Base-by-base conservation (phyloP, 2,113 vertebrate genomes). In the Dasyornis broadbenti region DNA sequence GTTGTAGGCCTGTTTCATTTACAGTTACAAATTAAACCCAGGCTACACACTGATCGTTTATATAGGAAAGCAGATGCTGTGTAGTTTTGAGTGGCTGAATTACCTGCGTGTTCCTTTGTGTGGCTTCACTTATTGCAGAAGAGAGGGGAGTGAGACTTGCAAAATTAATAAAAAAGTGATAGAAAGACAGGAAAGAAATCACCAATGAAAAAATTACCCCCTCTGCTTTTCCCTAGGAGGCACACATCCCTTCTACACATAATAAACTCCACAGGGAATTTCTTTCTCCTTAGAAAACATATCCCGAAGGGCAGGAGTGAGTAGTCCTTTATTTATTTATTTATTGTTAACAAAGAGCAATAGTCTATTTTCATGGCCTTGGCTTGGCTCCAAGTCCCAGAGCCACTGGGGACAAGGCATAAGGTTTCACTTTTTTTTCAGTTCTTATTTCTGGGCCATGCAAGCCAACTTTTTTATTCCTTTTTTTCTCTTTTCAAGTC, bases 1-100 rank as follows among this genome's bases (percentile, higher is more conserved):
- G 97, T 96, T 96, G 96, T 91, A 94, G 92, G 95, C 89, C 95
- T 97, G 97, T 96, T 97, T 97, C 93, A 97, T 97, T 97, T 97
- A 97, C 96, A 97, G 96, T 96, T 96, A 92, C 95, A 97, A 97
- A 97, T 96, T 95, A 97, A 97, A 96, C 84, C 54, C 89, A 84
- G 97, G 93, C 96, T 96, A 96, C 97, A 97, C 96, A 97, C 97
- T 96, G 96, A 77, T 97, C 37, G 15, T 97, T 97, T 97, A 94
- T 94, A 64, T 54, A 82, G 86, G 93, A 73, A 57, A 73, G 69
- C 86, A 89, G 94, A 90, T 95, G 91, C 83, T 77, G 53, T 72
- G 90, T 77, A 53, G 90, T 93, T 94, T 69, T 69, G 86, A 83
- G 78, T 37, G 63, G 60, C 81, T 91, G 71, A 78, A 86, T 94